Conservation (phyloP, 2,888 invertebrate species). For the Tenthredo amoena region DNA sequence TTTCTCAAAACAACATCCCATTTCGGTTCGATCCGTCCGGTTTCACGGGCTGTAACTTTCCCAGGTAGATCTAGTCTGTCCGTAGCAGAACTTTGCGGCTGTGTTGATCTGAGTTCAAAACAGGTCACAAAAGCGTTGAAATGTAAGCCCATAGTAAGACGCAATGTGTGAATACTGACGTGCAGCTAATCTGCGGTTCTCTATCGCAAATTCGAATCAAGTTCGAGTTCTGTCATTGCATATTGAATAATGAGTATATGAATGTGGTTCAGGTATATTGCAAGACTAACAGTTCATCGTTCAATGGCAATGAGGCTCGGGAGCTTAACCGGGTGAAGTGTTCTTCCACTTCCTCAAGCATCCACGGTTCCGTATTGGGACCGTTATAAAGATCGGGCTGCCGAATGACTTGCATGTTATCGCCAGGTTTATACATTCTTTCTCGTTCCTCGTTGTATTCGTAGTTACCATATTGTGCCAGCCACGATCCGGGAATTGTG, state of each 20-base stretch:
- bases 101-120: slow-evolving; percentile 33
- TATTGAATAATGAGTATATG: neutral
- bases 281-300: slow-evolving; percentile 64
- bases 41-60: slow-evolving; percentile 50
- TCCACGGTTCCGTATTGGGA: slow-evolving; percentile 69
- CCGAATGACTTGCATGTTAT: slow-evolving; percentile 24
- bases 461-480: slow-evolving; percentile 82
- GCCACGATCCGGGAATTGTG: slow-evolving; percentile 83
- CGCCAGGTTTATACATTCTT: slow-evolving; percentile 71
- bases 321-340: slow-evolving; percentile 67
- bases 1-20: slow-evolving; percentile 56
- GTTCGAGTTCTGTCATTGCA: neutral
- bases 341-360: slow-evolving; percentile 72
- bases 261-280: neutral
- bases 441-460: slow-evolving; percentile 82
- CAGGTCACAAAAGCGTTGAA: neutral
- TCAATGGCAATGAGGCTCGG: slow-evolving; percentile 44
- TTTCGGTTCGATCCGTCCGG: slow-evolving; percentile 51
- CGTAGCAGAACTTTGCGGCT: slow-evolving; percentile 61
- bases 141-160: neutral
- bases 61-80: slow-evolving; percentile 54
- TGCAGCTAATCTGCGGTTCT: neutral
- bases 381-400: neutral
- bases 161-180: too few species aligned
- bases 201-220: neutral